Base-by-base conservation (phyloP, 2,113 vertebrate genomes). In the Varanus salvator region DNA sequence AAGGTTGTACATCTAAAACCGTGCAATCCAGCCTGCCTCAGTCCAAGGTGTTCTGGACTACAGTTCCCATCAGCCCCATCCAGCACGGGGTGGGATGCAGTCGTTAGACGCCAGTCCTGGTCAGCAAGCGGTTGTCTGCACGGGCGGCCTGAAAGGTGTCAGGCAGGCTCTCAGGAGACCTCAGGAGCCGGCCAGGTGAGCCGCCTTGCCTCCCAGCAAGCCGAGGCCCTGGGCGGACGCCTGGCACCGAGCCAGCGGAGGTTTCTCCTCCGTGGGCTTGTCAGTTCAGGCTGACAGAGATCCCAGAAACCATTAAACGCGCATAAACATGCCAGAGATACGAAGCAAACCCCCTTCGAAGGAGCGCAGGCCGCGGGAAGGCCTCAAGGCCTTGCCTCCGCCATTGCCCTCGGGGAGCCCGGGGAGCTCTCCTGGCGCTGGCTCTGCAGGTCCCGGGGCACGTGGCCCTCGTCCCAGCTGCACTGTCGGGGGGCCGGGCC, bases 251-350 rank as follows among this genome's bases (percentile, higher is more conserved):
- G 91, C 96, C 96, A 96, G 1, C 1, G 27, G 69, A 21, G 57
- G 9, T 2, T 38, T 38, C 31, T 6, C 19, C 4, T n/a, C 85
- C 72, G 38, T 60, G 12, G 52, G 86, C 90, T 92, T 92, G 86
- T 91, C 90, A 93, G 94, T 92, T 92, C 95, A 90, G 91, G 92
- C 80, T 95, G 96, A 96, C 96, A 95, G 95, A 95, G 96, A 95
- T 94, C 95, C 95, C 85, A 95, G 95, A 94, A 97, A 94, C 96
- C 93, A 95, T 96, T 96, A 77, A 29, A 44, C 3, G 94, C 93
- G 93, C 93, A 96, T 97, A 97, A 97, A 97, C 96, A 97, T 95
- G 96, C 96, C 96, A 96, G 92, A 91, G 93, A 90, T 95, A 95
- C 38, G 38, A 95, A 96, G 93, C 93, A 97, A 97, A 96, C 95